Evolutionary conservation across 2,113 vertebrate species (phyloP), one percentile per base, ranked within the genome.

Genomic region (Osmerus mordax): DNA sequence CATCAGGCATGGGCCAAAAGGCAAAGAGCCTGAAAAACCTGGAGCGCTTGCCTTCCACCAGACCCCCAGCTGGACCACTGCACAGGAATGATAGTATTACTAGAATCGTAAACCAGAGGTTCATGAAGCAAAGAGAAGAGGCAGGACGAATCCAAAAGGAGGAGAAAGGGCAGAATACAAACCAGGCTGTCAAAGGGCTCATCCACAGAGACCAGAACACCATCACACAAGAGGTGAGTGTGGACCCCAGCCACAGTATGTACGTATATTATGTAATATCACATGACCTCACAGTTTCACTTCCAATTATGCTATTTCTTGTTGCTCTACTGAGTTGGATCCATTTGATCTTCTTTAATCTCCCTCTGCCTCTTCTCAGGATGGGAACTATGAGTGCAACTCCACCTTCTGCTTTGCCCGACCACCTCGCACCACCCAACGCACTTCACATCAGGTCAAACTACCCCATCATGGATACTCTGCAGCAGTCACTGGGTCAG

Each of bases 321-420:
- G 41, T 47, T 47, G 41, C 41, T 47, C 41, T 47, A 47, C 41
- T 47, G 41, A 9, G 41, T 14, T 55, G 1, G 54, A 18, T 32
- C 19, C 16, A 65, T 55, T 16, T 8, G 11, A 1, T n/a, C 29
- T 41, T 51, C 32, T 7, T 41, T 19, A 12, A 6, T 58, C 6
- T 52, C 4, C 18, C 19, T 63, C 54, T 55, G 14, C 7, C 23
- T 60, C 62, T 18, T 69, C 67, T 58, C 29, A 98, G 96, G 96
- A 97, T 16, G 86, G 79, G n/a, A 92, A 92, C 56, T 96, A 95
- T 66, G 95, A 96, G 78, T 96, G 95, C 84, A 95, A 92, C 84
- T 90, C 95, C 75, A 89, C 95, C 61, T 97, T 95, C 89, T 98
- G 96, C 87, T 98, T 98, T 0, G 83, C 94, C 73, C 94, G 97